Base-by-base conservation (phyloP, 2,888 invertebrate species). In the Lepidochrysops patricia region DNA sequence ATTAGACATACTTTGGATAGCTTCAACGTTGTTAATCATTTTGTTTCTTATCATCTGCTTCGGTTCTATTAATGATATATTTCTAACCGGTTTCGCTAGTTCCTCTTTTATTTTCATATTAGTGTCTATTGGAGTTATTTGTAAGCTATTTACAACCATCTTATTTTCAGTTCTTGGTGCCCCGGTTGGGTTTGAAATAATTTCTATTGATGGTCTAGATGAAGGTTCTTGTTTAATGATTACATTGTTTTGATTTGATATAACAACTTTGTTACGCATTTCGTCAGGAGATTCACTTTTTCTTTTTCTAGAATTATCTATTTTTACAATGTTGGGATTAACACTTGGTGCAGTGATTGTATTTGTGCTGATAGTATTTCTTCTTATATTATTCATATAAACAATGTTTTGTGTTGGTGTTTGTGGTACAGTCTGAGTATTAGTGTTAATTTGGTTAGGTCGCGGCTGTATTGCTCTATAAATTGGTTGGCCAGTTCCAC, bases 271-370 rank as follows among this genome's bases (percentile, higher is more conserved):
- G 58, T 70, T 76, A 23, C 72, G 69, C 25, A 70, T 62, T 13
- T 84, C 83, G 66, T 84, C 84, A 0, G 84, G 84, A 2, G 84
- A 84, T 74, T 84, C 84, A 49, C 83, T 83, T 69, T 84, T 84
- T 66, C 84, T 73, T 71, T 84, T 84, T 63, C 79, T 75, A 13
- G 62, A 67, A 9, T 61, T 62, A 66, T 68, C 68, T 52, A 64
- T 66, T 63, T 65, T 66, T 19, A 62, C 50, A 34, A 60, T 63
- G 57, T 61, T 63, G 19, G 61, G 43, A 19, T 52, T 64, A 37
- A 62, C 37, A 35, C 58, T 61, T 2, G 57, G 62, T 32, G 61
- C 61, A 15, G 37, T 25, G 12, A 61, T 26, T 25, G 57, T 58
- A 43, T 61, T 57, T 13, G 60, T 26, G 35, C 64, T 64, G 12